These are phyloP conservation scores for Ectobius pallidus DNA, from an alignment of 2,888 invertebrate species.

Conservation along the genomic window DNA sequence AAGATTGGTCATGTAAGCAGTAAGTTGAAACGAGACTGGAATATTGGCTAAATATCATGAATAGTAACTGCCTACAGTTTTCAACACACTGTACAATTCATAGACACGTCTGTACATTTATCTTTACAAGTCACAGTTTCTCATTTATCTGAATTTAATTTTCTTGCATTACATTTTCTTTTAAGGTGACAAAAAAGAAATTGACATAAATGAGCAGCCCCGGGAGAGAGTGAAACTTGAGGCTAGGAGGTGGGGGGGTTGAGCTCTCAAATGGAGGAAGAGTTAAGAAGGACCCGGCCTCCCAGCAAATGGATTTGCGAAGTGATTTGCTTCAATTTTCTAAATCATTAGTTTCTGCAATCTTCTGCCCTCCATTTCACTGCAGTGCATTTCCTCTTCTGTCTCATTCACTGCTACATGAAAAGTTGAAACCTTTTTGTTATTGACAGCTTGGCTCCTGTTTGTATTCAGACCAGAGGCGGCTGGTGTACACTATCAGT, in stretches of 20 bases:
- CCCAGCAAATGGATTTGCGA: slow-evolving; percentile 29
- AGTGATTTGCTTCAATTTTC: slow-evolving; percentile 32
- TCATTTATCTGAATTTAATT: slow-evolving; percentile 26
- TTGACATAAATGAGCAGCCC: too few species aligned
- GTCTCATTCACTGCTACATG: too few species aligned
- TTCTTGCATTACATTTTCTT: background rate
- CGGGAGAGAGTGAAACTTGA: background rate
- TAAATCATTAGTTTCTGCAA: slow-evolving; percentile 28
- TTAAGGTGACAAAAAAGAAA: background rate
- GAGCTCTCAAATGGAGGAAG: background rate
- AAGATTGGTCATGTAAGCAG: too few species aligned
- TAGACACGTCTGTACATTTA: background rate
- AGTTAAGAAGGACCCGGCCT: slow-evolving; percentile 13
- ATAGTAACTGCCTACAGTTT: too few species aligned
- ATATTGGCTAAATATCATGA: too few species aligned
- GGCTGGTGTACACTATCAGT: too few species aligned
- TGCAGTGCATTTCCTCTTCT: too few species aligned
- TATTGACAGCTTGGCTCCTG: too few species aligned
- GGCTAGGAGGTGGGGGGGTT: background rate
- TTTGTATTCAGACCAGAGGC: too few species aligned
- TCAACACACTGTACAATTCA: too few species aligned
- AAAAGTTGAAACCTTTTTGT: too few species aligned
- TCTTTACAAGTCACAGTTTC: slow-evolving; percentile 20
- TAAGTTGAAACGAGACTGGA: too few species aligned
- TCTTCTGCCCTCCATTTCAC: slow-evolving; percentile 15